Conservation (phyloP, 2,113 vertebrate genomes). For the Lophotis ruficrista region DNA sequence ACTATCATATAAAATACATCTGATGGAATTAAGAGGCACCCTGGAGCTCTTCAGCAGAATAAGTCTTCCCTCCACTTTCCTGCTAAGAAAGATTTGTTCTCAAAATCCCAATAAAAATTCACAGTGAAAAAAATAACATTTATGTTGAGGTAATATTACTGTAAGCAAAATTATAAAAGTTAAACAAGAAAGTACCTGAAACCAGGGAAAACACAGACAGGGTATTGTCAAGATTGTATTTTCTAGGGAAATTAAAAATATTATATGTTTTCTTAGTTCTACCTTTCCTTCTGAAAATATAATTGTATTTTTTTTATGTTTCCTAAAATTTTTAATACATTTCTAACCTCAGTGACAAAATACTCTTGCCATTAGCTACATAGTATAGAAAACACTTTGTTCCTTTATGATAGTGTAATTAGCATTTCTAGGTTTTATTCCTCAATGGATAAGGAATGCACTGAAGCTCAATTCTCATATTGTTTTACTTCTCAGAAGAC, state of each 20-base stretch:
- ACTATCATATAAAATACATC: accelerated
- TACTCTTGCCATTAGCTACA: not conserved
- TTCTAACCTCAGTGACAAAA: not conserved
- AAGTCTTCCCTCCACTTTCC: not conserved
- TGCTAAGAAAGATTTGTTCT: not conserved
- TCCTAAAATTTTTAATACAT: not conserved
- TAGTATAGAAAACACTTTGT: not conserved
- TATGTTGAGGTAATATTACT: not conserved
- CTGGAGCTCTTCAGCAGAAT: not conserved
- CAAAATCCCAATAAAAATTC: not conserved
- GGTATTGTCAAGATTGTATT: not conserved
- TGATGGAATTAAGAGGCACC: not conserved
- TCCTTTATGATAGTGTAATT: not conserved
- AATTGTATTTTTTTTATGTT: not conserved
- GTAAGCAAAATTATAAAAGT: not conserved
- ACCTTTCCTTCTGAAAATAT: not conserved
- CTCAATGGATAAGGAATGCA: not conserved
- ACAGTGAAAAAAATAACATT: not conserved
- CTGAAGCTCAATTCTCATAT: not conserved
- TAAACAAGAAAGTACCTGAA: not conserved
- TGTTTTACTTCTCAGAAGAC: not conserved
- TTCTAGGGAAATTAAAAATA: not conserved
- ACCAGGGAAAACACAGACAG: not conserved
- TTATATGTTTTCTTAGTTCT: not conserved
- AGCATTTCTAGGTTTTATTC: not conserved